Evolutionary conservation across 37 sponge, comb jelly and placozoan genomes (phyloP).

Genomic region (Ianthella basta): DNA sequence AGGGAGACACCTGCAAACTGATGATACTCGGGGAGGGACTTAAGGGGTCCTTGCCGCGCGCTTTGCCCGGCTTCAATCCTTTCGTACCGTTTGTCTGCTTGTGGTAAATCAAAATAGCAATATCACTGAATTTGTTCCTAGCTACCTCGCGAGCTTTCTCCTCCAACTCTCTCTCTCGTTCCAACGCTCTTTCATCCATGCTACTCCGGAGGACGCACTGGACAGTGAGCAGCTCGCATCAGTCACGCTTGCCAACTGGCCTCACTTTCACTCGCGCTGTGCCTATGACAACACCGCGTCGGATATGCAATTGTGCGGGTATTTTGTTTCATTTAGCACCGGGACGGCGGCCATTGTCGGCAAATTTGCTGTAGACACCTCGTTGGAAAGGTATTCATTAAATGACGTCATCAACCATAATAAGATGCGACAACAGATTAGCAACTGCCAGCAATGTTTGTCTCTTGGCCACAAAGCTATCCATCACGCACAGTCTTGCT

Average conservation of each 20-base stretch:
- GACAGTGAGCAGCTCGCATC: too few species aligned
- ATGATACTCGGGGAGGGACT: slow-evolving; percentile 22
- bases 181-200: too few species aligned
- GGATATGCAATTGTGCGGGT: too few species aligned
- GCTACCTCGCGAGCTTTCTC: slow-evolving; percentile 23
- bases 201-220: too few species aligned
- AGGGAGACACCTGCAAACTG: slow-evolving; percentile 24
- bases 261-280: too few species aligned
- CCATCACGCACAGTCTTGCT: background rate
- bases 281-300: too few species aligned
- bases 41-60: background rate
- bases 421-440: background rate
- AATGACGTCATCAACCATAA: slow-evolving; percentile 2
- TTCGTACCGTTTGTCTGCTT: background rate
- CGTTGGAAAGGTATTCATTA: too few species aligned
- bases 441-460: background rate
- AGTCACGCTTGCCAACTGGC: too few species aligned
- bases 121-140: background rate
- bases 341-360: too few species aligned
- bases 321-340: too few species aligned
- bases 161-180: background rate
- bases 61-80: background rate
- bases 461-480: slow-evolving; percentile 5
- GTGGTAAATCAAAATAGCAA: background rate
- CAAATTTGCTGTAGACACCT: too few species aligned